Percentiles rank a stretch among this genome's conserved stretches.
Evolutionary conservation across 53 echinoderm and acorn worm genomes (phyloP).

Genomic region (Antedon mediterranea): DNA sequence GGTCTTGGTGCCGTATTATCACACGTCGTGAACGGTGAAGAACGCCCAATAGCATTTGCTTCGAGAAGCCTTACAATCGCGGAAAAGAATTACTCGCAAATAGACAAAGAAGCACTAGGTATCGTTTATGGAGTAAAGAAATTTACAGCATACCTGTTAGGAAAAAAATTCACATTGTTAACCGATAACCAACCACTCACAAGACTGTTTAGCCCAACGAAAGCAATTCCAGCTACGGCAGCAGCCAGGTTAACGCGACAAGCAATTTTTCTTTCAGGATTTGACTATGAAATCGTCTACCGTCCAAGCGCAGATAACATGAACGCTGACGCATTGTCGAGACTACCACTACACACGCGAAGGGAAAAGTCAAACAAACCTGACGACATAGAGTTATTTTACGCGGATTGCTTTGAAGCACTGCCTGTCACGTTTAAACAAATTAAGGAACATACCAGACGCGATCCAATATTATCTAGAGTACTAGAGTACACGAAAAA

Average conservation of each 20-base stretch:
- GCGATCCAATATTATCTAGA: no score
- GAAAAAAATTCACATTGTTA: constrained; percentile 18
- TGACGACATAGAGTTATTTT: no score
- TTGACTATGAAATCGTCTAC: constrained; percentile 32
- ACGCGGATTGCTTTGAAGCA: no score
- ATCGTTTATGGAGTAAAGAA: constrained; percentile 37
- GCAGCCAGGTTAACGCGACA: constrained; percentile 11
- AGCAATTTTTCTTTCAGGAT: background rate
- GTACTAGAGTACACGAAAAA: no score
- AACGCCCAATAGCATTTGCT: constrained; percentile 37
- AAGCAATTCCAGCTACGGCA: constrained; percentile 19
- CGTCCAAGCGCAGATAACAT: no score
- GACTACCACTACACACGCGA: constrained; percentile 6
- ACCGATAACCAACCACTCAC: constrained; percentile 34
- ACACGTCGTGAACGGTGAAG: no score
- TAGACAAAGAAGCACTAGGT: constrained; percentile 35
- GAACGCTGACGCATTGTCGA: constrained; percentile 23
- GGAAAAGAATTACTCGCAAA: constrained; percentile 27
- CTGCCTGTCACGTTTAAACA: no score
- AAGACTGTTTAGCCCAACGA: background rate
- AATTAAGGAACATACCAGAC: no score
- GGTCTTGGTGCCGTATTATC: constrained; percentile 44
- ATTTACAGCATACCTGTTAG: constrained; percentile 40
- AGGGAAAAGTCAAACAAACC: background rate
- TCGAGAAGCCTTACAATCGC: constrained; percentile 27